Base-by-base conservation (phyloP, 2,113 vertebrate genomes). In the Perca fluviatilis region DNA sequence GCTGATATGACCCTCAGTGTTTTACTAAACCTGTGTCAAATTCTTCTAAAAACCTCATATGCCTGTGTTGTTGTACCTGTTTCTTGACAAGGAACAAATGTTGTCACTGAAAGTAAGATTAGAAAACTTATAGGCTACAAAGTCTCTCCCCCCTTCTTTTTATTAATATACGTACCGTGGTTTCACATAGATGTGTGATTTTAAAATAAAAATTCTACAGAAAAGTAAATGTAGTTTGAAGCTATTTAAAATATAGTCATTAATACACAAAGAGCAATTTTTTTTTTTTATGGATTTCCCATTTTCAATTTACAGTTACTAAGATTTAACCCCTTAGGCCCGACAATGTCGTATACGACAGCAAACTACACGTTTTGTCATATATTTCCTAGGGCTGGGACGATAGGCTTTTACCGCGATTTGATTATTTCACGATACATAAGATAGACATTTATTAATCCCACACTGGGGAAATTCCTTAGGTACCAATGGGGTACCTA, bases 21-120 rank as follows among this genome's bases (percentile, higher is more conserved):
- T 63, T 49, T 60, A 21, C 30, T 69, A 51, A 77, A 62, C 3
- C 51, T 16, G 23, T 14, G 21, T 64, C 18, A 47, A 43, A 33
- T 74, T 49, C 53, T 27, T 57, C 47, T 60, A 11, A 10, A 71
- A 85, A 67, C 14, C 27, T 70, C 23, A 30, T 16, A 56, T 27
- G 51, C 56, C 43, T 30, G n/a, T 58, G 49, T 74, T 57, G 12
- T 49, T 65, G 33, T 68, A 46, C 21, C 6, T 16, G 18, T 57
- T 30, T 74, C 62, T 69, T 43, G 16, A 49, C 8, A 2, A 15
- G 60, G 18, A 69, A 12, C 40, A 57, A 62, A 58, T 74, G 43
- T 62, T 46, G 47, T 72, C 23, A 47, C 2, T 71, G 58, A 58
- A 23, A 14, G 16, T 11, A 18, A 64, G 43, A 84, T 25, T 4